Conservation (phyloP, 2,113 vertebrate species). For the Numenius arquata region DNA sequence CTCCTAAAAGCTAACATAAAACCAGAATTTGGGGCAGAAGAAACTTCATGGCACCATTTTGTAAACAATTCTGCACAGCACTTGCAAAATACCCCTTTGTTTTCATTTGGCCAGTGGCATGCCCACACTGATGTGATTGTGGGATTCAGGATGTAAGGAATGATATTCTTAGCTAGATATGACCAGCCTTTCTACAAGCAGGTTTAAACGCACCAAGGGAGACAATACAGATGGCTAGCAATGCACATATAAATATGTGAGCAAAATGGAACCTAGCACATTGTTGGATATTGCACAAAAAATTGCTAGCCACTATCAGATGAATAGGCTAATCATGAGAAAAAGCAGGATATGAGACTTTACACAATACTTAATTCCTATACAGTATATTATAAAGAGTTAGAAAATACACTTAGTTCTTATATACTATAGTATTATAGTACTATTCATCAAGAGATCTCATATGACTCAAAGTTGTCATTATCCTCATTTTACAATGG, state of each 20-base stretch:
- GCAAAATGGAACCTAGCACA: neutral
- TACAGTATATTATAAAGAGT: neutral
- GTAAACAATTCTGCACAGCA: neutral
- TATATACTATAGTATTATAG: neutral
- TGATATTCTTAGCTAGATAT: neutral
- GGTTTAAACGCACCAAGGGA: neutral
- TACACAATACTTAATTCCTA: neutral
- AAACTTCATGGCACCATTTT: neutral
- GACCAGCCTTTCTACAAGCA: neutral
- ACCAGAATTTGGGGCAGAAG: neutral
- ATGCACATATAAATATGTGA: neutral
- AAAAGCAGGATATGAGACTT: neutral
- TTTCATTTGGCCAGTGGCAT: neutral
- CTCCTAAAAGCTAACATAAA: neutral
- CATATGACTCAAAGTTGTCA: conserved; percentile 14
- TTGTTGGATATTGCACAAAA: neutral
- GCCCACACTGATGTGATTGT: neutral
- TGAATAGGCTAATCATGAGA: neutral
- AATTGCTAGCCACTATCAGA: neutral
- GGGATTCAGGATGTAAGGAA: neutral
- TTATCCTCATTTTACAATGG: conserved; percentile 46
- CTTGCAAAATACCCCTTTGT: neutral
- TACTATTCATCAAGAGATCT: neutral
- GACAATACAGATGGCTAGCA: neutral
- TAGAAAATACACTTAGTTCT: neutral